phyloP scores from a whole-genome alignment of 92 coral and sea anemone species.

The Umimayanthus chanpuru region DNA sequence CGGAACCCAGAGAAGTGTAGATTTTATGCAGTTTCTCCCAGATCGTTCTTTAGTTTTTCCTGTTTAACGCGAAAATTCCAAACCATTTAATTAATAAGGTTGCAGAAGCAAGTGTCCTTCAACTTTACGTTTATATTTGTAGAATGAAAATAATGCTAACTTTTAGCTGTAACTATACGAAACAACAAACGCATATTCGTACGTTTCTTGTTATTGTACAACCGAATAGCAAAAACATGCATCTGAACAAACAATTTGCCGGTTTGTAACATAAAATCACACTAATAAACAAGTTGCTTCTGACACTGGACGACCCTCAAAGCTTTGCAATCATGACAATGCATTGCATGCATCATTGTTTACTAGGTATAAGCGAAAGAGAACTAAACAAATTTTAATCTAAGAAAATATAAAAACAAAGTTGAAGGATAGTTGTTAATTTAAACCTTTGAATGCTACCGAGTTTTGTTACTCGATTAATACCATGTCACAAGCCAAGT shows the following conservation, averaged over 20 bases:
- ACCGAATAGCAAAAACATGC: not conserved
- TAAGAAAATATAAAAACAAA: not conserved
- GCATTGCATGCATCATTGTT: not conserved
- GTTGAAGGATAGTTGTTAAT: constrained; percentile 8
- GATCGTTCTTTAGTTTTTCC: constrained; percentile 14
- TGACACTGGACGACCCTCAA: not conserved
- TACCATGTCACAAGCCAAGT: not conserved
- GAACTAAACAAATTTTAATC: not conserved
- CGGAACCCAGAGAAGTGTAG: constrained; percentile 10
- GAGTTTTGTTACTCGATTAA: not conserved
- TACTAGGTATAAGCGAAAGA: not conserved
- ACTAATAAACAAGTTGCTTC: not conserved
- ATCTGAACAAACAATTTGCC: not conserved
- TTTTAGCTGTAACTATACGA: not conserved
- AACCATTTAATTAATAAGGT: not conserved
- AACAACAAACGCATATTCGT: too few relatives aligned
- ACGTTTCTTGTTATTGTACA: too few relatives aligned
- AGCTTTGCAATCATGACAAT: not conserved
- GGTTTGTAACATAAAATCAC: too few relatives aligned
- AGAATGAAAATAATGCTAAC: not conserved
- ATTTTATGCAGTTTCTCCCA: constrained; percentile 33
- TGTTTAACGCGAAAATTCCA: constrained; percentile 6
- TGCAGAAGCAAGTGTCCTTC: constrained; percentile 23
- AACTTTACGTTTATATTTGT: constrained; percentile 4
- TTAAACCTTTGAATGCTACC: not conserved